A percentile compares a stretch with the other conserved stretches of the same genome.
These are phyloP conservation scores for Acromyrmex echinatior DNA, from an alignment of 1,140 invertebrate genomes.

Conservation along the genomic window DNA sequence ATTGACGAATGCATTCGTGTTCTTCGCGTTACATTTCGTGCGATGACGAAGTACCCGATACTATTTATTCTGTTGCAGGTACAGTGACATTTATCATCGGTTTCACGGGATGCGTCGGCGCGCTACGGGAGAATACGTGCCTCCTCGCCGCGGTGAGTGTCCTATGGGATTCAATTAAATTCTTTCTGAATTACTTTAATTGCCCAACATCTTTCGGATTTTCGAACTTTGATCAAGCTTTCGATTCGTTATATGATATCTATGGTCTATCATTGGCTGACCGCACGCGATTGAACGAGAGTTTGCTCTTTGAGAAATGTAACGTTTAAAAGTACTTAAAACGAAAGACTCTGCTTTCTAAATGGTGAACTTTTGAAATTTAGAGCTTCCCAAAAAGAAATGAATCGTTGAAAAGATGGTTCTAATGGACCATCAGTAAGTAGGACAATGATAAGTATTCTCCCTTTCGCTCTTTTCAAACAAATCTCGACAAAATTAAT, in stretches of 20 bases:
- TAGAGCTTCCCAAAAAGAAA: neutral
- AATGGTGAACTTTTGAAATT: conserved; percentile 11
- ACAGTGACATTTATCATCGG: conserved; percentile 97
- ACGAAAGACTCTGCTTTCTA: neutral
- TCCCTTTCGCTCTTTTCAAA: no score
- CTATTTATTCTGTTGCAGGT: conserved; percentile 87
- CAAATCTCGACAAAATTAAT: neutral
- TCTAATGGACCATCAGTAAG: neutral
- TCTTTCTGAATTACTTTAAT: conserved; percentile 46
- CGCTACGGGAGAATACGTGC: conserved; percentile 95
- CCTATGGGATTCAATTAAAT: conserved; percentile 31
- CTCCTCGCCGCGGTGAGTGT: conserved; percentile 94
- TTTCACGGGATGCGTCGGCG: conserved; percentile 98
- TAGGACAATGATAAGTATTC: no score
- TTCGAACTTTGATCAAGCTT: conserved; percentile 60
- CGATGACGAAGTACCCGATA: conserved; percentile 51
- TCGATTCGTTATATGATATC: conserved; percentile 48
- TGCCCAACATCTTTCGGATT: conserved; percentile 39
- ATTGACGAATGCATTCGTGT: conserved; percentile 55
- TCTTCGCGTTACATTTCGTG: conserved; percentile 24
- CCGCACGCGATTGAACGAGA: conserved; percentile 34
- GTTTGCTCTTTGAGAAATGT: conserved; percentile 37
- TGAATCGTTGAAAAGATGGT: conserved; percentile 8
- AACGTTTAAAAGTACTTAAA: conserved; percentile 46
- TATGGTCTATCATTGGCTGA: conserved; percentile 16